Conservation (phyloP, 2,113 vertebrate genomes). For the Solenodon paradoxus region DNA sequence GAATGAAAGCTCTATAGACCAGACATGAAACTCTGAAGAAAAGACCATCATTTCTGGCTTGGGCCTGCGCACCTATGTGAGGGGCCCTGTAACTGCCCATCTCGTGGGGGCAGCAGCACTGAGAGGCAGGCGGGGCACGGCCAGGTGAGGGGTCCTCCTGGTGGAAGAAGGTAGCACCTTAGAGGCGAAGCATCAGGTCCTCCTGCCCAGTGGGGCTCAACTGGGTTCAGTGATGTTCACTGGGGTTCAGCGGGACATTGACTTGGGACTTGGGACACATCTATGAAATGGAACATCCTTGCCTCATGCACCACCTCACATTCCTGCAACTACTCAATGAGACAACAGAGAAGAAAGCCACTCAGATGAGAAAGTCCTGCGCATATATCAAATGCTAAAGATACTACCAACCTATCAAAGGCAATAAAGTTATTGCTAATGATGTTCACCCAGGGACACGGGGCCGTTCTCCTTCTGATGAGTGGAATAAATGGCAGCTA, state of each 20-base stretch:
- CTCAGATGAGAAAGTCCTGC: not conserved
- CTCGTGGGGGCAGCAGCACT: not conserved
- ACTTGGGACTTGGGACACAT: not conserved
- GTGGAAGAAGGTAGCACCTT: not conserved
- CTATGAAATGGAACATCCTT: not conserved
- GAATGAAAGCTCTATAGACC: not conserved
- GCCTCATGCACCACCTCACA: rapidly evolving
- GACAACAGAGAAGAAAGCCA: not conserved
- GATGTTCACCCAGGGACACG: rapidly evolving
- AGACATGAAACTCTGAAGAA: not conserved
- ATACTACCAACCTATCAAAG: rapidly evolving
- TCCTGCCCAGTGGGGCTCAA: not conserved
- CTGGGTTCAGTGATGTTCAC: no score
- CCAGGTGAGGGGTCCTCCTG: not conserved
- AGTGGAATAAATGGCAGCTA: rapidly evolving
- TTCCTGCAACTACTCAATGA: rapidly evolving
- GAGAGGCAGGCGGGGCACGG: rapidly evolving
- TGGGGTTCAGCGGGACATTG: not conserved
- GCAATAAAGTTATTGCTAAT: rapidly evolving
- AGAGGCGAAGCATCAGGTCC: no score
- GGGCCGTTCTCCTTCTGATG: not conserved
- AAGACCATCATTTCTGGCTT: rapidly evolving
- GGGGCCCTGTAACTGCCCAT: rapidly evolving
- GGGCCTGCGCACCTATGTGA: not conserved
- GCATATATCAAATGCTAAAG: not conserved